Conservation (phyloP, 2,888 invertebrate genomes). For the Caenorhabditis sulstoni region DNA sequence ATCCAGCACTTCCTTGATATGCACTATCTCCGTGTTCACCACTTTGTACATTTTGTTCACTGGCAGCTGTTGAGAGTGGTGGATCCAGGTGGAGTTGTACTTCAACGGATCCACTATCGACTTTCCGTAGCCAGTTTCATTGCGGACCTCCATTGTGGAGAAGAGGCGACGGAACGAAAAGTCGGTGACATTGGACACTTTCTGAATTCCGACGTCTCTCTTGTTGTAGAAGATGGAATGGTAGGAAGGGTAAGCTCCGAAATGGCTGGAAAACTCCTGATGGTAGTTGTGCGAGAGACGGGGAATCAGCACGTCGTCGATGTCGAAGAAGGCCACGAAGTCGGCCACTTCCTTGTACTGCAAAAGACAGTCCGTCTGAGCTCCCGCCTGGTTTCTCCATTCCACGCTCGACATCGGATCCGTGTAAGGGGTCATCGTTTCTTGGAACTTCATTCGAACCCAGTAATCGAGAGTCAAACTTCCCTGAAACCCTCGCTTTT, state of each 20-base stretch:
- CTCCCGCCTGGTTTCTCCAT: slow-evolving; percentile 67
- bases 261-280: slow-evolving; percentile 52
- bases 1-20: slow-evolving; percentile 40
- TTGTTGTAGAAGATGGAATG: slow-evolving; percentile 52
- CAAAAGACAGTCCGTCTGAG: slow-evolving; percentile 65
- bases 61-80: slow-evolving; percentile 45
- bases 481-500: slow-evolving; percentile 38
- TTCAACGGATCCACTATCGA: slow-evolving; percentile 48
- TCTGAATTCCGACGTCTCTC: slow-evolving; percentile 37
- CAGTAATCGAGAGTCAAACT: slow-evolving; percentile 63
- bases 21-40: slow-evolving; percentile 42
- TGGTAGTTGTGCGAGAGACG: slow-evolving; percentile 54
- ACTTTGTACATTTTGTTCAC: slow-evolving; percentile 30
- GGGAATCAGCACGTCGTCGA: slow-evolving; percentile 67
- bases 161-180: slow-evolving; percentile 37
- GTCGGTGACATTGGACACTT: slow-evolving; percentile 12
- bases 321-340: slow-evolving; percentile 65
- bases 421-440: slow-evolving; percentile 16
- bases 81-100: slow-evolving; percentile 58
- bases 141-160: slow-evolving; percentile 29
- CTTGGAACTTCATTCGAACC: slow-evolving; percentile 57
- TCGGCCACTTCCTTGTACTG: slow-evolving; percentile 66
- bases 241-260: slow-evolving; percentile 23
- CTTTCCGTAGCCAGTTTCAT: slow-evolving; percentile 49
- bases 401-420: slow-evolving; percentile 64